phyloP scores from a whole-genome alignment of 2,888 invertebrate genomes.

The Cremastinae sp. region DNA sequence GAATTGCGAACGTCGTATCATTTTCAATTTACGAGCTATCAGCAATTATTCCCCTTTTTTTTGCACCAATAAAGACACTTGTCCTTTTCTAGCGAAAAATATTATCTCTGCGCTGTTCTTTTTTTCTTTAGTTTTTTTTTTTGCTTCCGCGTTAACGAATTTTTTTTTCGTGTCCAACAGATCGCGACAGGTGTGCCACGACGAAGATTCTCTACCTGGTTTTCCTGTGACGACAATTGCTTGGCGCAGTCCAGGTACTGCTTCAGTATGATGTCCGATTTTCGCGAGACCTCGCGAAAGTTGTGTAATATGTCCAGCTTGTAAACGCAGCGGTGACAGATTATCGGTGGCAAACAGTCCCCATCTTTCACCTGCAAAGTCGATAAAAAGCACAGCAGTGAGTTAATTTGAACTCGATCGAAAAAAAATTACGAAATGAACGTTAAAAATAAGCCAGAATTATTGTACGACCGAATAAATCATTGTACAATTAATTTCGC shows the following conservation, averaged over 20 bases:
- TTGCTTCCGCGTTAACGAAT: constrained; percentile 8
- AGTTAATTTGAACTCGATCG: no score
- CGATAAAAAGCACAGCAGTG: no score
- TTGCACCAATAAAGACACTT: neutral
- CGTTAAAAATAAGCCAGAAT: no score
- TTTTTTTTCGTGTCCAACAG: neutral
- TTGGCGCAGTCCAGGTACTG: constrained; percentile 89
- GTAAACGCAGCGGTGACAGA: constrained; percentile 89
- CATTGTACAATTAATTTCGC: no score
- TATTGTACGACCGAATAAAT: no score
- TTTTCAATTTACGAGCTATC: constrained; percentile 28
- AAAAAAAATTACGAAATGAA: no score
- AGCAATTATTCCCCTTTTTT: neutral
- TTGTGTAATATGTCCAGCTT: constrained; percentile 89
- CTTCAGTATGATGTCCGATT: constrained; percentile 88
- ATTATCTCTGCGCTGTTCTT: constrained; percentile 6
- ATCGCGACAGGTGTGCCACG: constrained; percentile 16
- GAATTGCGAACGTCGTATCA: constrained; percentile 27
- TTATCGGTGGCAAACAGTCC: constrained; percentile 89
- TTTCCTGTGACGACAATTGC: constrained; percentile 83
- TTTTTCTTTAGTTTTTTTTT: constrained; percentile 29
- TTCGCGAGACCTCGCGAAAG: constrained; percentile 89
- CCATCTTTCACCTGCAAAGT: constrained; percentile 86
- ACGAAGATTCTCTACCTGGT: constrained; percentile 82
- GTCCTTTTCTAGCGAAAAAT: no score